Percentiles rank a stretch among this genome's conserved stretches.
phyloP scores from a whole-genome alignment of 1,140 invertebrate genomes.

The Euwallacea fornicatus region DNA sequence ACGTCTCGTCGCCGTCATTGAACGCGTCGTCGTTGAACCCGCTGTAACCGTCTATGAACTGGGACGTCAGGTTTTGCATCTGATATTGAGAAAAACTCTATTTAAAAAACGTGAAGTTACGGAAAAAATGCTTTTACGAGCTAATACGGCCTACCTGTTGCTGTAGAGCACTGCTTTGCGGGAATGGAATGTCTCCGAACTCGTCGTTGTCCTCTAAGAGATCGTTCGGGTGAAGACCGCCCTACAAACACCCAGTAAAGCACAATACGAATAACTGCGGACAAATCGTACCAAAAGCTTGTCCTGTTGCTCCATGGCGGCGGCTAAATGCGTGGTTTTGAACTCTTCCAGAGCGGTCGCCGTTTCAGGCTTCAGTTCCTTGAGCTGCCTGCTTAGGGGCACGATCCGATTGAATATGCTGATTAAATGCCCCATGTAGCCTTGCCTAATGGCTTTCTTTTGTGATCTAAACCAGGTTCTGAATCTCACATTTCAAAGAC shows the following conservation, averaged over 20 bases:
- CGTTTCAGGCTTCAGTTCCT: conserved; percentile 61
- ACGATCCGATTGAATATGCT: conserved; percentile 63
- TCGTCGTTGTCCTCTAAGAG: conserved; percentile 47
- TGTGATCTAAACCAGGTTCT: conserved; percentile 40
- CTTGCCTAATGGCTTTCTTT: conserved; percentile 51
- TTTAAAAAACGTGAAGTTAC: conserved; percentile 19
- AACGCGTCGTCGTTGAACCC: conserved; percentile 69
- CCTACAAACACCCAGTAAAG: conserved; percentile 42
- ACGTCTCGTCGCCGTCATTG: conserved; percentile 65
- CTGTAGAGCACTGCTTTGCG: conserved; percentile 37
- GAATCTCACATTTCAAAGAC: neutral
- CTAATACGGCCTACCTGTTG: conserved; percentile 42
- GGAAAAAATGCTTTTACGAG: neutral
- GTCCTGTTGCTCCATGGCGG: conserved; percentile 66
- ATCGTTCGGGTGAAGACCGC: conserved; percentile 50
- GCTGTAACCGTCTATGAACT: conserved; percentile 59
- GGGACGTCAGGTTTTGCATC: conserved; percentile 41
- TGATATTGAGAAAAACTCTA: conserved; percentile 46
- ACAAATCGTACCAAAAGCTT: conserved; percentile 55
- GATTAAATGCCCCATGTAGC: conserved; percentile 60
- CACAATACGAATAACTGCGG: neutral
- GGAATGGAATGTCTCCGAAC: conserved; percentile 44
- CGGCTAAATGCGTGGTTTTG: conserved; percentile 59
- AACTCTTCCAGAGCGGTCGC: conserved; percentile 64
- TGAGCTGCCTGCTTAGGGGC: conserved; percentile 56